Evolutionary conservation across 1,140 invertebrate genomes (phyloP), one percentile per base, ranked within the genome.

Genomic region (Diorhabda carinulata): DNA sequence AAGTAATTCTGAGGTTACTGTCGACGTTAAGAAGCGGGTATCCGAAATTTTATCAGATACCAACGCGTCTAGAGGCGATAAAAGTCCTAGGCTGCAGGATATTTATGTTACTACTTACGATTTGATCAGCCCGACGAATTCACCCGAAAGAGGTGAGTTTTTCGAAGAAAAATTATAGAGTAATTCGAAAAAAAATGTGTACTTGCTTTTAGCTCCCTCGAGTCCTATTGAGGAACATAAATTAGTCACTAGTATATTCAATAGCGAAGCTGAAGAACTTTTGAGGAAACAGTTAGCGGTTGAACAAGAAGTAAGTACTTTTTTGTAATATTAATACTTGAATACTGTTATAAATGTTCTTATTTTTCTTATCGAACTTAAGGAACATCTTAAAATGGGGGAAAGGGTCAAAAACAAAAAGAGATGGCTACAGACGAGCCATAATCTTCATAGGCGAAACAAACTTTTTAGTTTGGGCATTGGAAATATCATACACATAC

Each of bases 221-320:
- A 52, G 59, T 45, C 69, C 67, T 4, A 25, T 57, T 40, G 69
- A 70, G n/a, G 68, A 70, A 44, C 65, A 66, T n/a, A 70, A 71
- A 64, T 47, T 59, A 0, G 61, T 10, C 4, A 45, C n/a, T 3
- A 66, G 59, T 63, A 61, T 70, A 58, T 73, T 73, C 25, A 73
- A 69, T 8, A 79, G 68, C 44, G 80, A 80, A 74, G 80, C 78
- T 6, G 79, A 81, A 70, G 80, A 80, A 74, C 61, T 81, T 4
- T 69, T 77, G 25, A 76, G 72, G 43, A 81, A 88, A 75, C 84
- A 87, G 76, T 79, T 88, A 41, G 84, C 86, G 72, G 87, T 88
- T 43, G 86, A 88, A 76, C 83, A 87, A 75, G 84, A 88, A 82
- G 86, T 87, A 81, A 73, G 66, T 71, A 62, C 25, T 25, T 25